phyloP scores from a whole-genome alignment of 2,113 vertebrate species.

The Toxostoma redivivum region DNA sequence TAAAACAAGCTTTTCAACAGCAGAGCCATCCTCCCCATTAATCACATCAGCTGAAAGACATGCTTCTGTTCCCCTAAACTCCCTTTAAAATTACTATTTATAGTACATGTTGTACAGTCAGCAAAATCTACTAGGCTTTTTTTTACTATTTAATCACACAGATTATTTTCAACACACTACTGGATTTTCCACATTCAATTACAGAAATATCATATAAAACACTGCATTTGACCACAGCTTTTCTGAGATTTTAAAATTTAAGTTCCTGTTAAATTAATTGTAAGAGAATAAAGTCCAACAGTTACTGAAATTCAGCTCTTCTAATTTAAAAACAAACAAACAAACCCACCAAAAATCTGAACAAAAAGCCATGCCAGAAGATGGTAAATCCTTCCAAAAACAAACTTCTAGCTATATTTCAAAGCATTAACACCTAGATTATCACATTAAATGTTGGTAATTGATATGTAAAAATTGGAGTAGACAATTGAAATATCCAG shows the following conservation, averaged over 20 bases:
- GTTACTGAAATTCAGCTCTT: background rate
- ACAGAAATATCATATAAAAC: background rate
- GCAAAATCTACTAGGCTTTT: background rate
- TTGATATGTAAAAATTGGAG: background rate
- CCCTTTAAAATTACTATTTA: background rate
- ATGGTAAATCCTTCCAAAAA: background rate
- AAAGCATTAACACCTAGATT: background rate
- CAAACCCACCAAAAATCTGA: background rate
- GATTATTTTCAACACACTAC: background rate
- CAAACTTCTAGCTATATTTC: background rate
- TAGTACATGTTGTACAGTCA: background rate
- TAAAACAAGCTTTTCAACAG: background rate
- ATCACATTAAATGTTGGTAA: background rate
- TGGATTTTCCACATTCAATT: background rate
- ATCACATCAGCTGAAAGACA: background rate
- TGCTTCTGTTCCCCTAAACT: background rate
- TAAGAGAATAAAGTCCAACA: background rate
- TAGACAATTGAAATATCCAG: background rate
- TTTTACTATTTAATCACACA: background rate
- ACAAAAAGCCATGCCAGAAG: background rate
- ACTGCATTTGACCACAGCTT: background rate
- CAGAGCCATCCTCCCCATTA: background rate
- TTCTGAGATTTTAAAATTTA: background rate
- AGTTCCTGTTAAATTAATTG: no score
- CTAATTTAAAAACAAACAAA: background rate